Evolutionary conservation across 2,888 invertebrate genomes (phyloP), one percentile per base, ranked within the genome.

Genomic region (Heliconius aoede): DNA sequence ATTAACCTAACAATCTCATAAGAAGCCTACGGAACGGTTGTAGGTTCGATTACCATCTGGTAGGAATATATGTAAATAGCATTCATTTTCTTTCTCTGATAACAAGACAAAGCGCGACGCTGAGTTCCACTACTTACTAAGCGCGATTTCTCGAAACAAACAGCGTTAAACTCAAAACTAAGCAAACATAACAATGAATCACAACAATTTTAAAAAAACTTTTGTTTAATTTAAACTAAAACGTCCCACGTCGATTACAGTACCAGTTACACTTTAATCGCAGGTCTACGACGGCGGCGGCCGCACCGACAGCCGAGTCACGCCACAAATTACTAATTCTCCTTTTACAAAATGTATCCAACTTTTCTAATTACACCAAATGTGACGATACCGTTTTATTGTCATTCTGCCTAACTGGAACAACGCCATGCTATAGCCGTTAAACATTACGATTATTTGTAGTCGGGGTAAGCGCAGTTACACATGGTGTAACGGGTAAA

Each of bases 331-430:
- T 90, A 91, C 91, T 91, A 91, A 91, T 91, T 91, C 87, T 88
- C 88, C n/a, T 89, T 91, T 90, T 87, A 87, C 89, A 88, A 90
- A 91, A 89, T 88, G 90, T 88, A 91, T 89, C 87, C 87, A 92
- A 92, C 91, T 92, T 92, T 91, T 89, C 90, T 91, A 92, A 91
- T 92, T 92, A 92, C 89, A 84, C 85, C 86, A 87, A 91, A 91
- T 89, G 90, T 89, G 89, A 90, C 88, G 88, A 87, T 85, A 86
- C 86, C 85, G 87, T 87, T 88, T 86, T 86, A 89, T 88, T 90
- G 87, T 89, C 86, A 89, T 83, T 83, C 83, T 84, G 84, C 82
- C 83, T 83, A 83, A 82, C 83, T 81, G 83, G 82, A 78, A 77
- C 81, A 72, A 77, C 74, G 80, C 71, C 73, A 72, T 72, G 75